Evolutionary conservation across 2,113 vertebrate species (phyloP), one percentile per base, ranked within the genome.

Genomic region (Calypte anna): DNA sequence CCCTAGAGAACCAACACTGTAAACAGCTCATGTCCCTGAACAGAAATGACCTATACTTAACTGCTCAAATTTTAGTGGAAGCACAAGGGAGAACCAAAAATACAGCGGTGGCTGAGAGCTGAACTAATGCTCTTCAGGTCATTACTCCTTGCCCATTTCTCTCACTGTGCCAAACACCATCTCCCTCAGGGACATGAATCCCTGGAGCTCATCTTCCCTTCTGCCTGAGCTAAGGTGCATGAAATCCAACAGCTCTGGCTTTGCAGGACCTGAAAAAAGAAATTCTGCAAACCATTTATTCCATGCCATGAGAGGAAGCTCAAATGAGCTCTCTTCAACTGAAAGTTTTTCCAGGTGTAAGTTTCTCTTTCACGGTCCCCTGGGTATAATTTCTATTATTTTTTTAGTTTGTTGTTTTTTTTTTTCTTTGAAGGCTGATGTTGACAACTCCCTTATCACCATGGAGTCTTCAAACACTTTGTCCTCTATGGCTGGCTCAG

Each of bases 291-390:
- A 50, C 20, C 11, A 1, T 8, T 84, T 61, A 57, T 15, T 58
- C 30, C 24, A 54, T 10, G 43, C 30, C 30, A 38, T 1, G 7
- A 64, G 27, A 36, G 25, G 50, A 82, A 91, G 24, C n/a, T 86
- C 5, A 0, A n/a, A 82, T 7, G 30, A 78, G 27, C n/a, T 58
- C 51, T 64, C 62, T 68, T 70, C 64, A 82, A 17, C 48, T 58
- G 81, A 93, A 94, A 92, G 86, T 30, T 84, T 72, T 94, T 86
- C 57, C n/a, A 31, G 54, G 74, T 44, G 91, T 10, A 82, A 90
- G 55, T 43, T 82, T 33, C 48, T 20, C 21, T 69, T 85, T 79
- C 63, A 23, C 33, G 31, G 38, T 92, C 43, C 69, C 36, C 11
- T 74, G 51, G 59, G 55, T 33, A 77, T 53, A 5, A 0, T 33